A percentile compares a stretch with the other conserved stretches of the same genome.
Evolutionary conservation across 2,113 vertebrate genomes (phyloP).

Genomic region (Illadopsis cleaveri): DNA sequence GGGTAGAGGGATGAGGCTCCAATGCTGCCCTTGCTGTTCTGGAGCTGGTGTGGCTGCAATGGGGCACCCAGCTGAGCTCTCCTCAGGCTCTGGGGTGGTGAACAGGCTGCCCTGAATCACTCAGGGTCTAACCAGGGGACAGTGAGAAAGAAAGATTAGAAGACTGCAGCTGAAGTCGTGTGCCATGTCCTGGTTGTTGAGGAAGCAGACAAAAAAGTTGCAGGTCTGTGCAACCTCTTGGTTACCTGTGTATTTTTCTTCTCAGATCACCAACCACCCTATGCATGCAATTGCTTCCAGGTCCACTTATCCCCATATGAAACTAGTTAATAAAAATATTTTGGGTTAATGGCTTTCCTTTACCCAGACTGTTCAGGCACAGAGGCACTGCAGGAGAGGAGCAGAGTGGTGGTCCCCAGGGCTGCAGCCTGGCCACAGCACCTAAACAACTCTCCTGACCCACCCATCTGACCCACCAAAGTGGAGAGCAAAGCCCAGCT

Average conservation of each 20-base stretch:
- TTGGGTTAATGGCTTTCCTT: not conserved
- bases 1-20: not conserved
- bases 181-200: not conserved
- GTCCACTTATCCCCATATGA: not conserved
- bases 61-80: not conserved
- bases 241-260: not conserved
- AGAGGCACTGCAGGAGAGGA: not conserved
- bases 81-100: not conserved
- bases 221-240: not conserved
- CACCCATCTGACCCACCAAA: not conserved
- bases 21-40: rapidly evolving
- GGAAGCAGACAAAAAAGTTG: not conserved
- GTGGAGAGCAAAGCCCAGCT: not conserved
- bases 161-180: not conserved
- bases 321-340: not conserved
- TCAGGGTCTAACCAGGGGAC: rapidly evolving
- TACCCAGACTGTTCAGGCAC: not conserved
- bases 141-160: not conserved
- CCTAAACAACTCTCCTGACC: not conserved
- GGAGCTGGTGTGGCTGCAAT: not conserved
- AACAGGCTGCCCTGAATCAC: not conserved
- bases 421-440: not conserved
- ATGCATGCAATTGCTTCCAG: rapidly evolving
- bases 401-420: not conserved
- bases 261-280: not conserved